Conservation (phyloP, 1,140 invertebrate genomes). For the Ceratina japonica region DNA sequence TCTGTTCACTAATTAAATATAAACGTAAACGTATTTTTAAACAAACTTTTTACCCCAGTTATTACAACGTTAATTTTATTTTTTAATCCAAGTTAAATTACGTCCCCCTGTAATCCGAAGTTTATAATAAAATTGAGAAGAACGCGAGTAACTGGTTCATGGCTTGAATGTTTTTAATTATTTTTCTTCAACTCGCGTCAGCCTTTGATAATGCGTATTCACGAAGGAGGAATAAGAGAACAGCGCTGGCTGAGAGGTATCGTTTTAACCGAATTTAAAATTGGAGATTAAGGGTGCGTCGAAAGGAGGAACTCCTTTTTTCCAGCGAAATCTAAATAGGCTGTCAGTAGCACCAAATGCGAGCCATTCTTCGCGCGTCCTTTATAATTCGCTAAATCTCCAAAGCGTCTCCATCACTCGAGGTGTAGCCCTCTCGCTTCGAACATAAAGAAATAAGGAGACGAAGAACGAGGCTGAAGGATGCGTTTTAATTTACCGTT, state of each 20-base stretch:
- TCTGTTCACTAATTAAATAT: no score
- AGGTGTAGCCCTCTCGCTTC: constrained; percentile 35
- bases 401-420: constrained; percentile 39
- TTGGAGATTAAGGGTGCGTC: constrained; percentile 2
- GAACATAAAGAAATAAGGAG: constrained; percentile 64
- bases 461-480: constrained; percentile 36
- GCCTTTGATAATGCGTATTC: not conserved
- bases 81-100: no score
- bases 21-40: no score
- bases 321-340: constrained; percentile 61
- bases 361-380: constrained; percentile 63
- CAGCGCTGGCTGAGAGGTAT: not conserved
- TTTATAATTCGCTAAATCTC: constrained; percentile 70
- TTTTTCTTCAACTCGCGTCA: not conserved
- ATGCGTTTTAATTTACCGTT: constrained; percentile 54
- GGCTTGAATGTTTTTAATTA: no score
- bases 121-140: no score
- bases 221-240: not conserved
- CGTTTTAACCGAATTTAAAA: constrained; percentile 26
- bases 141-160: no score
- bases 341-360: constrained; percentile 63
- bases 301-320: not conserved
- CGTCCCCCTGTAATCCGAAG: no score
- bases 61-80: no score
- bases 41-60: no score